Evolutionary conservation across 1,140 invertebrate genomes (phyloP), one percentile per base, ranked within the genome.

Genomic region (Papilio helenus): DNA sequence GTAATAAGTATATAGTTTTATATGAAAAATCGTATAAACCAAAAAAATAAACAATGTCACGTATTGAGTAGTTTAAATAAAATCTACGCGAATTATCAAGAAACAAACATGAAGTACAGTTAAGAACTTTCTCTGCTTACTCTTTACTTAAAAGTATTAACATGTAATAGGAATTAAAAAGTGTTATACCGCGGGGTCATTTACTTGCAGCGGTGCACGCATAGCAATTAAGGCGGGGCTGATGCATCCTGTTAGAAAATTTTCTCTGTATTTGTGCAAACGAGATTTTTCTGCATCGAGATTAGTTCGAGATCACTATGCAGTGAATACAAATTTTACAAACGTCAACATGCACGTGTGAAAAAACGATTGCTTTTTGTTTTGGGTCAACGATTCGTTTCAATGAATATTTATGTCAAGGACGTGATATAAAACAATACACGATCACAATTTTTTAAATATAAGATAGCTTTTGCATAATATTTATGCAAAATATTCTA

Each of bases 211-310:
- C 51, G n/a, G 18, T 55, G n/a, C 51, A 55, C n/a, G 51, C n/a
- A 18, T 5, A 5, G 20, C 18, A 55, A n/a, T 55, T 49, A 49
- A 49, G 46, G 46, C 46, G 46, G 46, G 46, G 14, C 14, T 55
- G 51, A 55, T 55, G 51, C 51, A 55, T 55, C 51, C 51, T 55
- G 51, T 55, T 55, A 55, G 51, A 55, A 55, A 55, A 8, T 55
- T 4, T 55, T n/a, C 51, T 55, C 51, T 55, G 51, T 55, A 55
- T 55, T 55, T 55, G 51, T 55, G 51, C 51, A 55, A 55, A 55
- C 51, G 51, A 55, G 18, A 55, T 55, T 5, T 55, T n/a, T 55
- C 18, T n/a, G 51, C 51, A 55, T 55, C n/a, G 18, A 20, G 51
- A n/a, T 55, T 55, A 55, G 18, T 55, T 55, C 18, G 51, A 55